Evolutionary conservation across 2,113 vertebrate species (phyloP).

Genomic region (Gambusia holbrooki): DNA sequence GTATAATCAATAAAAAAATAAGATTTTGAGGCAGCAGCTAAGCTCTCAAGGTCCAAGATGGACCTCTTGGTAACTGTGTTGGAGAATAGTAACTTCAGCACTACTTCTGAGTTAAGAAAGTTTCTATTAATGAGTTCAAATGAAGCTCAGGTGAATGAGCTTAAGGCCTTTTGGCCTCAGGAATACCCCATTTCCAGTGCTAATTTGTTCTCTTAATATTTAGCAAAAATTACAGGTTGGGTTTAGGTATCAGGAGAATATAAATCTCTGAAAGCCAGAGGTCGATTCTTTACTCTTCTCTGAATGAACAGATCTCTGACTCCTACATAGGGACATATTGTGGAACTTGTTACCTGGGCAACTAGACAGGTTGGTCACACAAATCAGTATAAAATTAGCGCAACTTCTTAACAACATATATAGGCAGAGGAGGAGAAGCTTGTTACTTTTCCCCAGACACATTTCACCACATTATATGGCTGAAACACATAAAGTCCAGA

Average conservation of each 20-base stretch:
- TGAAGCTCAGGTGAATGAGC: too few relatives aligned
- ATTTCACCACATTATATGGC: not conserved
- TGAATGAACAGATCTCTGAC: not conserved
- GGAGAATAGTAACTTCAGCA: not conserved
- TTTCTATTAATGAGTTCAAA: too few relatives aligned
- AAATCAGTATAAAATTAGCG: conserved; percentile 9
- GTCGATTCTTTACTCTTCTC: not conserved
- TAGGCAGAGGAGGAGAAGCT: not conserved
- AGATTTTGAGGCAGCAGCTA: not conserved
- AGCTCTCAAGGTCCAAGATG: not conserved
- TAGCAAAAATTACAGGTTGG: not conserved
- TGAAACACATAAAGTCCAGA: not conserved
- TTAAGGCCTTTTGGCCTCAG: not conserved
- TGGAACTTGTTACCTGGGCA: conserved; percentile 7
- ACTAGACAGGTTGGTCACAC: not conserved
- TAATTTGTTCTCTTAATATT: not conserved
- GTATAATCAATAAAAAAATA: not conserved
- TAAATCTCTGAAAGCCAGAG: not conserved
- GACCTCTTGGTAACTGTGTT: not conserved
- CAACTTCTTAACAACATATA: conserved; percentile 1
- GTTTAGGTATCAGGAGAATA: not conserved
- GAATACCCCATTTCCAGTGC: not conserved
- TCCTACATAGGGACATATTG: not conserved
- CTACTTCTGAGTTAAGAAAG: not conserved
- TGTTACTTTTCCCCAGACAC: not conserved